Conservation (phyloP, 92 coral and sea anemone species). For the Siderastrea siderea region DNA sequence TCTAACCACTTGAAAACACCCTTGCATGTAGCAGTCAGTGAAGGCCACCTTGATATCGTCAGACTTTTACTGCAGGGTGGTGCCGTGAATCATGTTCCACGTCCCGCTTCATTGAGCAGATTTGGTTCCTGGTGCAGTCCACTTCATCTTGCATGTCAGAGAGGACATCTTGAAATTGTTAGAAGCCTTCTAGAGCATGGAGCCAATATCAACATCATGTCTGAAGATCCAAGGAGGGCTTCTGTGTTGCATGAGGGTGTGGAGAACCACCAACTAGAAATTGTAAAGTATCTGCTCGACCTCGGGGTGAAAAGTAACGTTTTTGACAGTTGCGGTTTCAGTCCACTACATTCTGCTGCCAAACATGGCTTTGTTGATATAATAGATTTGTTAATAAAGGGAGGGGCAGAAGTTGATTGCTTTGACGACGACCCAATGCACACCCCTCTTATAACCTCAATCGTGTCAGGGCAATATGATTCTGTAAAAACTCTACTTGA, state of each 20-base stretch:
- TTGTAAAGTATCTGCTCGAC: slow-evolving; percentile 20
- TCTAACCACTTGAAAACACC: slow-evolving; percentile 54
- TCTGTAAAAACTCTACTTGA: slow-evolving; percentile 41
- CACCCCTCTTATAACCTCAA: slow-evolving; percentile 50
- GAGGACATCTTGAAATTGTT: slow-evolving; percentile 49
- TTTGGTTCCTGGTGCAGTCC: slow-evolving; percentile 54
- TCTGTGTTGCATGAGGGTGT: slow-evolving; percentile 39
- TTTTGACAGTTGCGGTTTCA: slow-evolving; percentile 38
- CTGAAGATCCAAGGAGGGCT: slow-evolving; percentile 38
- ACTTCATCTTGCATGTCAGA: slow-evolving; percentile 47
- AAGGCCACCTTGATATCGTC: slow-evolving; percentile 36
- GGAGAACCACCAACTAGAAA: slow-evolving; percentile 26
- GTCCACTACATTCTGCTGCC: slow-evolving; percentile 58
- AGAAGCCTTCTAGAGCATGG: slow-evolving; percentile 36
- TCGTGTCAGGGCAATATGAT: slow-evolving; percentile 31
- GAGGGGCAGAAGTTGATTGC: slow-evolving; percentile 28
- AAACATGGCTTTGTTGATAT: slow-evolving; percentile 33
- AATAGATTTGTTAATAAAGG: slow-evolving; percentile 37
- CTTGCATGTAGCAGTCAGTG: slow-evolving; percentile 49
- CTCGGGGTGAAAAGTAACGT: slow-evolving; percentile 35
- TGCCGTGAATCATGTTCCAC: slow-evolving; percentile 25
- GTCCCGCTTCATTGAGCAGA: slow-evolving; percentile 32
- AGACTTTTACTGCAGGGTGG: slow-evolving; percentile 29
- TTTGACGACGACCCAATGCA: slow-evolving; percentile 28
- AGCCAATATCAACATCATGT: slow-evolving; percentile 31